A percentile compares a stretch with the other conserved stretches of the same genome.
Evolutionary conservation across 2,888 invertebrate species (phyloP).

Genomic region (Gandaritis pyraliata): DNA sequence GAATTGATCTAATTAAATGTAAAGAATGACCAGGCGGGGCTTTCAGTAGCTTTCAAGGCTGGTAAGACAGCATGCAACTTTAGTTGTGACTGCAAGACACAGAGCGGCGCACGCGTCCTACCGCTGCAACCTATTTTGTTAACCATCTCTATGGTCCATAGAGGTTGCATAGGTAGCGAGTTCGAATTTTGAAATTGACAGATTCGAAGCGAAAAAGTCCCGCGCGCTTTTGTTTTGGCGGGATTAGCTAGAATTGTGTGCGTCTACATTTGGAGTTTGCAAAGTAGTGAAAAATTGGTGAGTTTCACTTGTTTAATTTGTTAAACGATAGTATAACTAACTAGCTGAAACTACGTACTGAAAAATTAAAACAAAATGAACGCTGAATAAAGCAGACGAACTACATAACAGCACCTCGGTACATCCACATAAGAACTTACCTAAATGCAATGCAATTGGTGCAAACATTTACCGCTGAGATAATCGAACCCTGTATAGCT

Average conservation of each 20-base stretch:
- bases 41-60: constrained; percentile 79
- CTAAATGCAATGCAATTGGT: no score
- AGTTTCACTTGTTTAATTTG: constrained; percentile 42
- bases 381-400: background rate
- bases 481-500: no score
- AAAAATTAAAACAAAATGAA: no score
- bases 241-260: constrained; percentile 37
- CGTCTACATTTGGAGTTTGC: constrained; percentile 44
- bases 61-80: constrained; percentile 49
- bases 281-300: constrained; percentile 50
- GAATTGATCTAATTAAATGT: constrained; percentile 43
- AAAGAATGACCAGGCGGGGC: constrained; percentile 56
- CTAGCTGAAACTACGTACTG: no score
- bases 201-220: constrained; percentile 46
- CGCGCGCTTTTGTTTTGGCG: constrained; percentile 63
- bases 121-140: constrained; percentile 71
- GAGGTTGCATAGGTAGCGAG: constrained; percentile 69
- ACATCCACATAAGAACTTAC: no score
- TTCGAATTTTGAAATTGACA: constrained; percentile 58
- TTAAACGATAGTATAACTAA: background rate
- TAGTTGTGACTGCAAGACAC: constrained; percentile 68
- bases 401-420: background rate
- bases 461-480: no score
- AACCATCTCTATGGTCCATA: constrained; percentile 45
- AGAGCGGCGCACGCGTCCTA: constrained; percentile 72